phyloP scores from a whole-genome alignment of 2,797 vertebrate species.

The Echiichthys vipera region DNA sequence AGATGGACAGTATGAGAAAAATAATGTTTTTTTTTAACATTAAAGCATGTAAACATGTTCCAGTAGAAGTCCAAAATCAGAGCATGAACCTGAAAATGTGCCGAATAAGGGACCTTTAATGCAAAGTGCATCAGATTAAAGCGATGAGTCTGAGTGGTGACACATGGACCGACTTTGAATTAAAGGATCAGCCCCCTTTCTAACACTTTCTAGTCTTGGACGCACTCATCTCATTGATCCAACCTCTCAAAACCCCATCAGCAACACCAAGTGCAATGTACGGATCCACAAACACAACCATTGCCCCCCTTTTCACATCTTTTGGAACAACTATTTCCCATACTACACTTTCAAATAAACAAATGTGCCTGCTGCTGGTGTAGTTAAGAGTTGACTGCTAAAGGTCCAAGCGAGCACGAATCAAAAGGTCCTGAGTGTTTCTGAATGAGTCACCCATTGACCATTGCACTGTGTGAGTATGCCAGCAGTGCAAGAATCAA shows the following conservation, averaged over 20 bases:
- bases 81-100: no score
- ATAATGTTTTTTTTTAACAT: no score
- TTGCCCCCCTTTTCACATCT: not conserved
- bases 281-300: not conserved
- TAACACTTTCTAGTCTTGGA: no score
- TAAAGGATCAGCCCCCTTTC: no score
- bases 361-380: not conserved
- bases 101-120: no score
- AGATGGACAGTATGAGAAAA: no score
- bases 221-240: no score
- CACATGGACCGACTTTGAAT: not conserved
- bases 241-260: no score
- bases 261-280: not conserved
- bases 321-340: not conserved
- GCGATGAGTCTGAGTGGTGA: not conserved
- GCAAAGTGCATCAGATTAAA: not conserved
- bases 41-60: no score
- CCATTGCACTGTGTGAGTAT: not conserved
- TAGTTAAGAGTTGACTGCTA: not conserved
- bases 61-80: no score
- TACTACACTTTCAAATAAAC: not conserved
- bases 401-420: conserved; percentile 27
- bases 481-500: not conserved
- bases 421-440: not conserved
- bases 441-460: conserved; percentile 18